Base-by-base conservation (phyloP, 1,140 invertebrate genomes). In the Onthophagus taurus region DNA sequence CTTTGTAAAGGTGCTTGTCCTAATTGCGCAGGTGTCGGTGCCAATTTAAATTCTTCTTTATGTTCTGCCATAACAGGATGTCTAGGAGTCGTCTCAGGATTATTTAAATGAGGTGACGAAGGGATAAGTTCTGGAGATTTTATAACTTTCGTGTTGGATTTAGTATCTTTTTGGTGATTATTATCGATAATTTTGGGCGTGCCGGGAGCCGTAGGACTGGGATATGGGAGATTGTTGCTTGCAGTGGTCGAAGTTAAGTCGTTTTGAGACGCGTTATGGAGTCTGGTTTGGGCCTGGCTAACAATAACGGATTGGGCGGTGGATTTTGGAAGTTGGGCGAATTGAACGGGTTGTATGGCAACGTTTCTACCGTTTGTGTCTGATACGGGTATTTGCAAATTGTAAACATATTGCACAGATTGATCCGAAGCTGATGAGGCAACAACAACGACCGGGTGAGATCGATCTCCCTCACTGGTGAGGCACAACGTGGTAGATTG, bases 11-110 rank as follows among this genome's bases (percentile, higher is more conserved):
- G 88, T 14, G 89, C 87, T 54, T 81, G 78, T 33, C 90, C 89
- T 47, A 93, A 70, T 64, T 94, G 90, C 5, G 90, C 91, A 2
- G 91, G 91, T 2, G 91, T 95, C 1, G 91, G 91, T 11, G 89
- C 89, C 33, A 95, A 67, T 47, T 90, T 81, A 66, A 94, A 93
- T 39, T 71, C 74, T 38, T 64, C 55, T 57, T 67, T 41, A 52
- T 47, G 51, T 34, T 59, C 50, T 19, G 68, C 62, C 16, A 21
- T 33, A 20, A 38, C 17, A 16, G 29, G 8, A n/a, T n/a, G n/a
- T n/a, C n/a, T n/a, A 2, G 46, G 21, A 31, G 37, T 18, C 7
- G 31, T 20, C 20, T 42, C 39, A 3, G 33, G 42, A 31, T 33
- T 31, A n/a, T 14, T 44, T 16, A 47, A 35, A 8, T 37, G 33